These are phyloP conservation scores for Ascidia mentula DNA, from an alignment of 23 tunicate species.

Conservation along the genomic window DNA sequence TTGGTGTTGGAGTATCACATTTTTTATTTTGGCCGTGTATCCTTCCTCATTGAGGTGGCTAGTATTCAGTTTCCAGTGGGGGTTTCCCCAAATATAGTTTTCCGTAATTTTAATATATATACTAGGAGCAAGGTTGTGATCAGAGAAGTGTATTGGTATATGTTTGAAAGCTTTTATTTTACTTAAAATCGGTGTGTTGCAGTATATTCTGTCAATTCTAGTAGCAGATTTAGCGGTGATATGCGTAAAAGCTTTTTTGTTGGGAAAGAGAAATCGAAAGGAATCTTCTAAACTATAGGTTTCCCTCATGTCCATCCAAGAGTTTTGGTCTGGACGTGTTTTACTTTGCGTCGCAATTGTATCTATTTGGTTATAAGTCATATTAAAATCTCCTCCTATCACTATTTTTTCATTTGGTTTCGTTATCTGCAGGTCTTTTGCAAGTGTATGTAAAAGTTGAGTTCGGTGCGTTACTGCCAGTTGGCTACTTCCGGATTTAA, in stretches of 20 bases:
- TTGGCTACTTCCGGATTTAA: not conserved
- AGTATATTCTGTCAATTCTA: slow-evolving; percentile 18
- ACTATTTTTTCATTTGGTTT: not conserved
- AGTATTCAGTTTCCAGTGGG: not conserved
- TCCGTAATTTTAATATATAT: not conserved
- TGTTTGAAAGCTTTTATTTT: not conserved
- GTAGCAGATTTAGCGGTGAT: not conserved
- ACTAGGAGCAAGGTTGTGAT: slow-evolving; percentile 10
- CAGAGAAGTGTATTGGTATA: not conserved
- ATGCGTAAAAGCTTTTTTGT: slow-evolving; percentile 14
- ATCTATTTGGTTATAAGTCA: not conserved
- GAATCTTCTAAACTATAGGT: not conserved
- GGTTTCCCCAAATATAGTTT: slow-evolving; percentile 2
- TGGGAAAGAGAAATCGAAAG: not conserved
- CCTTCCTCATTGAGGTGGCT: not conserved
- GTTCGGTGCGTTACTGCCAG: not conserved
- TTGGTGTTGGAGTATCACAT: not conserved
- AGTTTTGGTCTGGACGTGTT: not conserved
- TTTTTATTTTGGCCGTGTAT: not conserved
- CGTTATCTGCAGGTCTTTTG: not conserved
- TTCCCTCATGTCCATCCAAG: not conserved
- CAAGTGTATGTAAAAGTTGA: not conserved
- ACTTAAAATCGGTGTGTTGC: not conserved
- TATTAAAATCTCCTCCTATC: not conserved
- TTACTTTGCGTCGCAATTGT: not conserved